phyloP scores from a whole-genome alignment of 30 jellyfish, hydroid and myxozoan genomes.

The Aurelia aurita complex sp. Pacific region DNA sequence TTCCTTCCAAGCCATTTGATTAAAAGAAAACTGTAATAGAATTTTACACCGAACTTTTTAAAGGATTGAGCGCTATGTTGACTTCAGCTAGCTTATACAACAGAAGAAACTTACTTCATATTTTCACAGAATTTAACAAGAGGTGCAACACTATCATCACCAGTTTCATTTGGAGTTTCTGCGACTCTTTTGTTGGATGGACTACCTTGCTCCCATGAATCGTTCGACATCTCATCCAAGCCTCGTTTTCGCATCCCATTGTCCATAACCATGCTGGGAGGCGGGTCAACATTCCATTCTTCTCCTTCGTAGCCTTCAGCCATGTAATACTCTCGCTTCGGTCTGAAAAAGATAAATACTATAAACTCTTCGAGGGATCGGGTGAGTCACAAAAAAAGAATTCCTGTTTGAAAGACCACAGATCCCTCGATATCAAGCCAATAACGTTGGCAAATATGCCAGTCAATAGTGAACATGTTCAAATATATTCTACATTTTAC shows the following conservation, averaged over 20 bases:
- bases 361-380: no score
- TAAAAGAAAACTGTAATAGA: no score
- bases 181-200: constrained; percentile 47
- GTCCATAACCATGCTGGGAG: constrained; percentile 97
- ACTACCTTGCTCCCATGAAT: constrained; percentile 72
- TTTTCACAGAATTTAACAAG: constrained; percentile 71
- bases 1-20: no score
- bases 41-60: no score
- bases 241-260: constrained; percentile 83
- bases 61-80: no score
- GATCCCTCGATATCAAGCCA: no score
- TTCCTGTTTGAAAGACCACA: no score
- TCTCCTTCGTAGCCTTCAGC: constrained; percentile 87
- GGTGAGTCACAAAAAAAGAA: no score
- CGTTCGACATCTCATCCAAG: constrained; percentile 68
- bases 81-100: neutral
- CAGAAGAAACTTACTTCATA: constrained; percentile 53
- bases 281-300: constrained; percentile 93
- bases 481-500: no score
- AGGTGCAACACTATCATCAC: constrained; percentile 51
- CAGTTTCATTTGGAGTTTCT: constrained; percentile 40
- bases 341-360: constrained; percentile 20
- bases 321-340: constrained; percentile 93
- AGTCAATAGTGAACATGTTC: no score
- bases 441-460: no score